These are phyloP conservation scores for Stratiomys singularior DNA, from an alignment of 2,888 invertebrate genomes.

Conservation along the genomic window DNA sequence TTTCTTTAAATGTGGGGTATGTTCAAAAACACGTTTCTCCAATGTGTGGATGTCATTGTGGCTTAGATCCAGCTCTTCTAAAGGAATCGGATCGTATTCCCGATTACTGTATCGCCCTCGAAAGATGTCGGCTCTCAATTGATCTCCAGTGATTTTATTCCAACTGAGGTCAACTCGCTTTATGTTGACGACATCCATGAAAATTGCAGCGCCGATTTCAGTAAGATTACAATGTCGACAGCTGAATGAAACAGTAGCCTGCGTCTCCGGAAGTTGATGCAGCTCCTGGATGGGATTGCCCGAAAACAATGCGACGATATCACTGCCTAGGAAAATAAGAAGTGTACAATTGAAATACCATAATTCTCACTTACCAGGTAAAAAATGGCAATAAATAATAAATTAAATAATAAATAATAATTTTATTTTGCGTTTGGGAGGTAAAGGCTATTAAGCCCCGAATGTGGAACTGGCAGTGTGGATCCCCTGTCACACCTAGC, in stretches of 20 bases:
- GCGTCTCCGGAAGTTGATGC: conserved; percentile 63
- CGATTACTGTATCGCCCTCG: conserved; percentile 72
- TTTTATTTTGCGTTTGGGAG: too few species aligned
- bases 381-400: too few species aligned
- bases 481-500: too few species aligned
- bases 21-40: conserved; percentile 71
- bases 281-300: conserved; percentile 60
- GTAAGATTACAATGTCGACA: conserved; percentile 62
- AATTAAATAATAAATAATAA: too few species aligned
- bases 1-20: conserved; percentile 71
- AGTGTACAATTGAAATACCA: not conserved
- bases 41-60: conserved; percentile 73
- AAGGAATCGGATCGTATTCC: conserved; percentile 69
- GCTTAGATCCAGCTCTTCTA: conserved; percentile 72
- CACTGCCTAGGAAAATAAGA: conserved; percentile 53
- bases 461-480: too few species aligned
- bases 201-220: conserved; percentile 60
- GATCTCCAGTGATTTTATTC: conserved; percentile 66
- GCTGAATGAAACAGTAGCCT: conserved; percentile 60
- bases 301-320: conserved; percentile 61
- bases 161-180: conserved; percentile 62
- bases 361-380: too few species aligned
- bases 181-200: conserved; percentile 63
- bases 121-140: conserved; percentile 73
- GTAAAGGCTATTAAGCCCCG: too few species aligned